Percentiles rank a stretch among this genome's conserved stretches.
phyloP scores from a whole-genome alignment of 2,797 vertebrate genomes.

The Serranus cabrilla region DNA sequence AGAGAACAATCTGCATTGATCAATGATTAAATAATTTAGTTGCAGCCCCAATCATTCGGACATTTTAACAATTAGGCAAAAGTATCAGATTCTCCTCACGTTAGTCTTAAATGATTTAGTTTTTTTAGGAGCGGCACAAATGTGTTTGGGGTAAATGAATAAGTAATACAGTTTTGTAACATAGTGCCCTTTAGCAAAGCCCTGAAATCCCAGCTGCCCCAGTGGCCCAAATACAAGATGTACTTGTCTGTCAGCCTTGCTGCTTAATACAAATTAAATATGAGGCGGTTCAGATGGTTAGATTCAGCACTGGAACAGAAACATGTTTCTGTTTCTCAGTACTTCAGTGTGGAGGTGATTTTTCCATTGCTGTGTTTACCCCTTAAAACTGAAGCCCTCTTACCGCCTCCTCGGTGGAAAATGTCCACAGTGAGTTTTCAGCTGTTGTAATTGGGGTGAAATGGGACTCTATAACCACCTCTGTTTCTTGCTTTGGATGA shows the following conservation, averaged over 20 bases:
- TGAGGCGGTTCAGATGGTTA: background rate
- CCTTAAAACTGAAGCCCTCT: constrained; percentile 24
- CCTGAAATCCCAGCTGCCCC: constrained; percentile 12
- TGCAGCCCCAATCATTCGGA: background rate
- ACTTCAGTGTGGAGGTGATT: constrained; percentile 12
- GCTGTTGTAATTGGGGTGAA: background rate
- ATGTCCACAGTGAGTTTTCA: constrained; percentile 11
- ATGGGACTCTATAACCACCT: background rate
- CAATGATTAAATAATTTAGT: background rate
- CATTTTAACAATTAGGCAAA: background rate
- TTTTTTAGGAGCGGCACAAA: background rate
- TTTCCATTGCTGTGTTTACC: constrained; percentile 25
- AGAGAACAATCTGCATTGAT: background rate
- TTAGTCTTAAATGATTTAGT: background rate
- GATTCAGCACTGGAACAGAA: constrained; percentile 3
- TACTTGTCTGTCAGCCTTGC: constrained; percentile 4
- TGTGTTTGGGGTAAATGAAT: constrained; percentile 5
- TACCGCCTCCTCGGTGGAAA: background rate
- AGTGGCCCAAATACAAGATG: constrained; percentile 21
- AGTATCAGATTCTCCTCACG: background rate
- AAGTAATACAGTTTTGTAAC: background rate
- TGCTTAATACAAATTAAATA: constrained; percentile 20
- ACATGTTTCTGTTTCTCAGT: background rate
- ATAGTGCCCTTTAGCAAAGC: constrained; percentile 23
- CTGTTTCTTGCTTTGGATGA: constrained; percentile 9